These are phyloP conservation scores for Chaetodon trifasciatus DNA, from an alignment of 2,797 vertebrate genomes.

Conservation along the genomic window DNA sequence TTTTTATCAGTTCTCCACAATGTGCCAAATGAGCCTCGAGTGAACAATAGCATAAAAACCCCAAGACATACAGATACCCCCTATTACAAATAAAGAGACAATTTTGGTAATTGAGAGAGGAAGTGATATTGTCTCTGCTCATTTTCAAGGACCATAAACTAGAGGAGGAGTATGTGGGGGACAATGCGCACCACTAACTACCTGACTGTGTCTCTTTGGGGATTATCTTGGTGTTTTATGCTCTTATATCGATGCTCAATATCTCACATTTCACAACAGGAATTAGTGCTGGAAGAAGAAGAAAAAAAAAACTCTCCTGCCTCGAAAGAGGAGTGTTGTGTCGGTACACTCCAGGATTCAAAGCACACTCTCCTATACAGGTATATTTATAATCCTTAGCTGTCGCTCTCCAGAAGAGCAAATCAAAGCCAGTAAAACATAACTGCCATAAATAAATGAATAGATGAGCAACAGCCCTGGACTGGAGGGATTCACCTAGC, in stretches of 20 bases:
- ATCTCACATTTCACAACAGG: slow-evolving; percentile 63
- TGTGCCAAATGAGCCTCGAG: slow-evolving; percentile 81
- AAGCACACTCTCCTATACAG: slow-evolving; percentile 76
- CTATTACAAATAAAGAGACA: slow-evolving; percentile 82
- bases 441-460: slow-evolving; percentile 87
- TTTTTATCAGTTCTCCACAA: slow-evolving; percentile 82
- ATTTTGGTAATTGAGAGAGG: slow-evolving; percentile 82
- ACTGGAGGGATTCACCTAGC: slow-evolving; percentile 85
- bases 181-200: slow-evolving; percentile 69
- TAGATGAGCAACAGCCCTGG: slow-evolving; percentile 84
- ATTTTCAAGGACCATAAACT: slow-evolving; percentile 83
- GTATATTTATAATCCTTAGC: slow-evolving; percentile 85
- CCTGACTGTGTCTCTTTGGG: slow-evolving; percentile 72
- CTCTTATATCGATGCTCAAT: slow-evolving; percentile 67
- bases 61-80: slow-evolving; percentile 74
- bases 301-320: slow-evolving; percentile 32
- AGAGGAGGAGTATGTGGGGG: slow-evolving; percentile 65
- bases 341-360: slow-evolving; percentile 67
- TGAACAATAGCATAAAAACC: slow-evolving; percentile 83
- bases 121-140: slow-evolving; percentile 77
- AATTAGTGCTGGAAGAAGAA: slow-evolving; percentile 61
- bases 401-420: slow-evolving; percentile 84
- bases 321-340: slow-evolving; percentile 57
- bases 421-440: slow-evolving; percentile 87
- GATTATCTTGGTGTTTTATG: slow-evolving; percentile 70